Percentiles rank a stretch among this genome's conserved stretches.
Evolutionary conservation across 2,113 vertebrate genomes (phyloP).

Genomic region (Psilopsiagon aymara): DNA sequence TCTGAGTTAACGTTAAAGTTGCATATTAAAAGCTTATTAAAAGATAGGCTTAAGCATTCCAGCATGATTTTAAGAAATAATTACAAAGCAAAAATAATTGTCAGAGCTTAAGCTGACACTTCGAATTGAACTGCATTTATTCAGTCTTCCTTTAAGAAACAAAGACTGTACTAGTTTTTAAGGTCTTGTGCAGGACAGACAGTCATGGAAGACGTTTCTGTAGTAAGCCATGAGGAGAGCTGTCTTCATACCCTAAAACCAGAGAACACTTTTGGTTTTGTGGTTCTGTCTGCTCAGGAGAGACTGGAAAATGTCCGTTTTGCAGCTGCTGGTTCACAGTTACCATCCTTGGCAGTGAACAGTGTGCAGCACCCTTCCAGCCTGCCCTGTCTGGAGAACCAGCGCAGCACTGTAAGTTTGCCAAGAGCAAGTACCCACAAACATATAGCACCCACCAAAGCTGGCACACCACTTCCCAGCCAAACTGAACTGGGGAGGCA

Average conservation of each 20-base stretch:
- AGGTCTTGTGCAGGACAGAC: neutral
- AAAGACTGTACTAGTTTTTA: neutral
- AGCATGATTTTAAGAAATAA: conserved; percentile 8
- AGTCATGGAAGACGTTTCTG: neutral
- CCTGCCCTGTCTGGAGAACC: neutral
- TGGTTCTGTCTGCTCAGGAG: neutral
- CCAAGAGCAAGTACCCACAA: neutral
- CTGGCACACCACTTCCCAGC: neutral
- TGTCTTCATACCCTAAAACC: neutral
- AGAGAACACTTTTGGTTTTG: neutral
- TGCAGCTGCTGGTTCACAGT: neutral
- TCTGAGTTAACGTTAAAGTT: neutral
- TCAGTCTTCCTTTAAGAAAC: conserved; percentile 32
- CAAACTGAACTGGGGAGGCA: accelerated
- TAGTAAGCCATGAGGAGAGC: neutral
- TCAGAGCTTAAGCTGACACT: neutral
- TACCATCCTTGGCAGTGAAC: neutral
- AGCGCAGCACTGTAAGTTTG: accelerated
- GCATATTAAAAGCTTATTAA: neutral
- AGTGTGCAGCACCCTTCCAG: neutral
- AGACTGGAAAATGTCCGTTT: neutral
- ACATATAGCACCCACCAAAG: neutral
- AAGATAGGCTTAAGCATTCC: neutral
- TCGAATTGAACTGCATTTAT: conserved; percentile 33
- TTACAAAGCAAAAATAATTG: conserved; percentile 53